phyloP scores from a whole-genome alignment of 2,113 vertebrate genomes.

The Neotoma lepida region DNA sequence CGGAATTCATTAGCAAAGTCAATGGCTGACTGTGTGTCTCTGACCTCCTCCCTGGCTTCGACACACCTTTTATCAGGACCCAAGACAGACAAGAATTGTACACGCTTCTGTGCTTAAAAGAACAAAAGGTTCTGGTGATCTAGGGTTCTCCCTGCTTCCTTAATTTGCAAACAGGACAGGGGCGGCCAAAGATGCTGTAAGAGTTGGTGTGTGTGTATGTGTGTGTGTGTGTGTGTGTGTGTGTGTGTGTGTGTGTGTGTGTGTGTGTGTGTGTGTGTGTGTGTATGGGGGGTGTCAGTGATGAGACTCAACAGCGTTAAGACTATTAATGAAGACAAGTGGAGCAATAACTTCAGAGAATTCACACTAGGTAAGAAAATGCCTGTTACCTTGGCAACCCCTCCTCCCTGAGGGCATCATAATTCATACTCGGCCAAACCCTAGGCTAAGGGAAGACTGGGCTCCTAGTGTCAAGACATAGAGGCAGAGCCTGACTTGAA shows the following conservation, averaged over 20 bases:
- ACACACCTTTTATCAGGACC: background rate
- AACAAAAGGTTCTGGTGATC: constrained; percentile 29
- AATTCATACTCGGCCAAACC: background rate
- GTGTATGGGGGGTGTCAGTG: background rate
- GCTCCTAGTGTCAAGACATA: background rate
- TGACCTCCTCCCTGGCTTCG: background rate
- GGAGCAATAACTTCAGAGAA: background rate
- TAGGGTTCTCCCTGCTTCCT: background rate
- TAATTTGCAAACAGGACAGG: background rate
- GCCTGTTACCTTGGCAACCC: constrained; percentile 21
- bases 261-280: background rate
- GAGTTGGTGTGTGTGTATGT: background rate
- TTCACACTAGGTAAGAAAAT: background rate
- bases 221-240: background rate
- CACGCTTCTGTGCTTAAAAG: background rate
- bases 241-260: background rate
- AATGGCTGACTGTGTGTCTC: background rate
- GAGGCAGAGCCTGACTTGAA: background rate
- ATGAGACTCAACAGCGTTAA: background rate
- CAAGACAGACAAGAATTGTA: background rate
- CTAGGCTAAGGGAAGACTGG: background rate
- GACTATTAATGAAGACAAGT: constrained; percentile 50
- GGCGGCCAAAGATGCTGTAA: constrained; percentile 2
- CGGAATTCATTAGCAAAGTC: background rate
- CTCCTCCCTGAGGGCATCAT: constrained; percentile 2